Conservation (phyloP, 2,888 invertebrate species). For the Drosophila birchii region DNA sequence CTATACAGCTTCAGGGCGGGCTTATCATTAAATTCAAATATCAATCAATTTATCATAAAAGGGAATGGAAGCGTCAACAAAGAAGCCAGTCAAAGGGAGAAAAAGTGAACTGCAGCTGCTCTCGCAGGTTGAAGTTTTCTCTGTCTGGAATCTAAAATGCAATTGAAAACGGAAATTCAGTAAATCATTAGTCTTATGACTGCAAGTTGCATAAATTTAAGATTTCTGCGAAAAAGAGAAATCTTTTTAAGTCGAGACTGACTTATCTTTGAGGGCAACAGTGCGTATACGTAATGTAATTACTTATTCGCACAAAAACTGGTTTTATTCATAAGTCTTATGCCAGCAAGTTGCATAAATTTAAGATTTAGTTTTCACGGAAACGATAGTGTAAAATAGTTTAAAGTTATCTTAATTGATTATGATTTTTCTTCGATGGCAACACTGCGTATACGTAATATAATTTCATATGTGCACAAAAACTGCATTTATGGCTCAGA, state of each 20-base stretch:
- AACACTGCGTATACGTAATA: not conserved
- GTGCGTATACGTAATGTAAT: too few relatives aligned
- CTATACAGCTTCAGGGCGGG: conserved; percentile 16
- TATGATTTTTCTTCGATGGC: not conserved
- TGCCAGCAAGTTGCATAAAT: not conserved
- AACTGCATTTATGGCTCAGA: not conserved
- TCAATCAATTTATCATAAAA: conserved; percentile 79
- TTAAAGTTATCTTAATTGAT: not conserved
- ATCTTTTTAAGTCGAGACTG: too few relatives aligned
- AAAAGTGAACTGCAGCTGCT: conserved; percentile 18
- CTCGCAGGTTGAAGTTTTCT: conserved; percentile 4
- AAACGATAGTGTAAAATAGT: too few relatives aligned
- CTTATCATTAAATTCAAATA: conserved; percentile 78
- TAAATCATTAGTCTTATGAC: conserved; percentile 8
- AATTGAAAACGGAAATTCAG: conserved; percentile 3
- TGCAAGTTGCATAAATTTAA: not conserved
- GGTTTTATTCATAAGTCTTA: conserved; percentile 1
- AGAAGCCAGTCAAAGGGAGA: conserved; percentile 15
- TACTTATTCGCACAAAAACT: too few relatives aligned
- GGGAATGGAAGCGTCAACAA: conserved; percentile 25
- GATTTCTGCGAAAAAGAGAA: not conserved
- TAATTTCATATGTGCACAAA: not conserved
- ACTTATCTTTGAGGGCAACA: too few relatives aligned
- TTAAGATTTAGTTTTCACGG: not conserved
- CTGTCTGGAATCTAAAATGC: conserved; percentile 7